Base-by-base conservation (phyloP, 1,140 invertebrate genomes). In the Drosophila nigromelanica region DNA sequence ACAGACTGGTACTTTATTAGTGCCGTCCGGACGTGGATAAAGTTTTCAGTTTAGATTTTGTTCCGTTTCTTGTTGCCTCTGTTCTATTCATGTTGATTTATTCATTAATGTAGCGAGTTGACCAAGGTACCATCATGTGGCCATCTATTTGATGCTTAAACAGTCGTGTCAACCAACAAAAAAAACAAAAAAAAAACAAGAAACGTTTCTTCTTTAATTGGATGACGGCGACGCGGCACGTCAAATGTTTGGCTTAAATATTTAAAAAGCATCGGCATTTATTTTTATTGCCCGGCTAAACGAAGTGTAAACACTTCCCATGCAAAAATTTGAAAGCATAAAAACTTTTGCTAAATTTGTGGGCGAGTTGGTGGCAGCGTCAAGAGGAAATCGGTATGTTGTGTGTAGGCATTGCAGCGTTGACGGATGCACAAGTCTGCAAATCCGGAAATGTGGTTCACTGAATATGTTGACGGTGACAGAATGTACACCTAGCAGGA, bases 401-500 rank as follows among this genome's bases (percentile, higher is more conserved):
- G 35, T 42, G 37, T 63, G 60, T 33, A 24, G 24, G 43, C 33
- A 18, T 6, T 39, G 37, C 24, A 42, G 45, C 50, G 55, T 40
- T 50, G 56, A 68, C 69, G 81, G 78, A 85, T 78, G 78, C 47
- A 68, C 69, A 50, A 71, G 56, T 68, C 85, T 78, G 75, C 52
- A 70, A 78, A 75, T 75, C 78, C 81, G 81, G 82, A 86, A 87
- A 86, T 86, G 82, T 87, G 80, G 63, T 70, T 80, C 76, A 79
- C 80, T 77, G 68, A 76, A 82, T 78, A 71, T 78, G 67, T 73
- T 75, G 75, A 60, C 60, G 75, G 80, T 68, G 80, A 81, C 74
- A 81, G 75, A 51, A 67, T 60, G 70, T 62, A 63, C 75, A 59
- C 56, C 40, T 64, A 59, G 37, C 48, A 10, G 30, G 15, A 42